Percentiles rank a stretch among this genome's conserved stretches.
Evolutionary conservation across 2,113 vertebrate genomes (phyloP).

Genomic region (Oreotrochilus melanogaster): DNA sequence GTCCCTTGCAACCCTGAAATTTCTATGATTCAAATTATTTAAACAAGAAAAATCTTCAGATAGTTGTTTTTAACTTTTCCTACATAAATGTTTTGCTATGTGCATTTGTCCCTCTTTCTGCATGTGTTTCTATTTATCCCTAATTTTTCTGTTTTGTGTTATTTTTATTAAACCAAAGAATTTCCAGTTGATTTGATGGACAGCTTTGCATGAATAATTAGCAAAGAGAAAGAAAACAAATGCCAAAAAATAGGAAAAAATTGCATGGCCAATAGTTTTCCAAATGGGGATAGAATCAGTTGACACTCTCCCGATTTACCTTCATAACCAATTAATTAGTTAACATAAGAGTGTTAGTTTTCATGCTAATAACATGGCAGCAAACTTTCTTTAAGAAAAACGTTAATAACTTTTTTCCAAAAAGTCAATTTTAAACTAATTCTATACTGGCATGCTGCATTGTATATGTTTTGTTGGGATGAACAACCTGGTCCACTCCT

Average conservation of each 20-base stretch:
- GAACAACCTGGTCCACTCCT: not conserved
- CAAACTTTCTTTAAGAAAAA: not conserved
- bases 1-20: no score
- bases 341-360: not conserved
- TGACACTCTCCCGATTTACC: not conserved
- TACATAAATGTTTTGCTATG: not conserved
- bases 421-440: not conserved
- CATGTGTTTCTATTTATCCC: not conserved
- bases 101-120: not conserved
- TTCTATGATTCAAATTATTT: no score
- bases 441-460: fast-evolving
- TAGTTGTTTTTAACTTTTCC: not conserved
- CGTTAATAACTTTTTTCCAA: not conserved
- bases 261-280: not conserved
- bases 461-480: not conserved
- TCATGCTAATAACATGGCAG: not conserved
- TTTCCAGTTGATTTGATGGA: not conserved
- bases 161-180: not conserved
- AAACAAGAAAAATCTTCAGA: not conserved
- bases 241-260: not conserved
- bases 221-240: not conserved
- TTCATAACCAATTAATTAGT: not conserved
- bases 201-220: not conserved
- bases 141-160: not conserved
- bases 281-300: not conserved